Base-by-base conservation (phyloP, 2,797 vertebrate species). In the Sebastes baramenuke region DNA sequence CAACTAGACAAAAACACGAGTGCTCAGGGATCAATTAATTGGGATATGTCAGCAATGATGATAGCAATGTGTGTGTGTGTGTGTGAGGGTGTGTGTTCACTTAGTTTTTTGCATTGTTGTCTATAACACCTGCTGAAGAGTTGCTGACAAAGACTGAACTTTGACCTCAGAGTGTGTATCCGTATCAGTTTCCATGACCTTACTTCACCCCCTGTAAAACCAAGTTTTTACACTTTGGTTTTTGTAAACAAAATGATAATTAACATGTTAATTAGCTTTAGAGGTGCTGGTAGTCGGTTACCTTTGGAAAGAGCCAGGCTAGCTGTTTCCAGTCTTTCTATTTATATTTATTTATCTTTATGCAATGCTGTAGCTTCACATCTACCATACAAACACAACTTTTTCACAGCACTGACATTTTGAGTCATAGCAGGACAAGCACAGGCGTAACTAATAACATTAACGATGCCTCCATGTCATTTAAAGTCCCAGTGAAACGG, bases 1-100 rank as follows among this genome's bases (percentile, higher is more conserved):
- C 87, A 88, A 52, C 81, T 60, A 73, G 75, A 88, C 79, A 87
- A 88, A 93, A 90, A 86, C 82, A 86, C 29, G 62, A 73, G 86
- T 55, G 88, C 87, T 86, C 78, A 34, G 92, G 93, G 92, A 93
- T 94, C 88, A 92, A 87, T 94, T 95, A 93, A 86, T 82, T 71
- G 46, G 52, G 56, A 69, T 82, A 75, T 75, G 85, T 75, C 85
- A 80, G 83, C 75, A 66, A 71, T 64, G 72, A 83, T 81, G 79
- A 83, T 64, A 60, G 75, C 25, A 66, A 8, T 66, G 73, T 49
- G 77, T 80, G 68, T 66, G 60, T 81, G 66, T 75, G 12, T 10
- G 61, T 49, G 64, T 77, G 52, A 49, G 46, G 0, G n/a, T 8
- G 52, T 25, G 36, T 82, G 72, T 34, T 82, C 27, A 54, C 60